Base-by-base conservation (phyloP, 2,797 vertebrate species). In the Pagetopsis macropterus region DNA sequence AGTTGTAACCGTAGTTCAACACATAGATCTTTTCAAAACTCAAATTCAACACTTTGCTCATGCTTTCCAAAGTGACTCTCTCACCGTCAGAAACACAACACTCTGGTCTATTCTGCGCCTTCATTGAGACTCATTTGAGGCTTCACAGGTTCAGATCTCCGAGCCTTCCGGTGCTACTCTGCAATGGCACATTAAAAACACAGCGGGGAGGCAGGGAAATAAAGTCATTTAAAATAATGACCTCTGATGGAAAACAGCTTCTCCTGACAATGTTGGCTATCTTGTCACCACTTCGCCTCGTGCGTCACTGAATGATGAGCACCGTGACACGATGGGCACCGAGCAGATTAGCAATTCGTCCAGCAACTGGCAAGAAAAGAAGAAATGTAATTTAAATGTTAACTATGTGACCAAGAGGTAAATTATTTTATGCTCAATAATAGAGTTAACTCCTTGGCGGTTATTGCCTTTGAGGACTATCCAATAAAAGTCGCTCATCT, bases 151-250 rank as follows among this genome's bases (percentile, higher is more conserved):
- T 85, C 66, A 73, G 60, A 76, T 82, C 65, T 79, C 64, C 54
- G 65, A 78, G 66, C 17, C 55, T 80, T 82, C 41, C 79, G 77
- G 78, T 48, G 65, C 48, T 62, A 65, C 55, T 58, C 63, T 50
- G 50, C 65, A 51, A 54, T 51, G 68, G 61, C 21, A 43, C 60
- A 86, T 50, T 78, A 78, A 84, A 75, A 43, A 55, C 75, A 57
- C 78, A 73, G 80, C 55, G 43, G 75, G 49, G 58, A 66, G 70
- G 68, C 0, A 2, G 11, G 54, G 62, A 75, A 66, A 67, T 72
- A 60, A 82, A 72, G 78, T 81, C 66, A 87, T 88, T 84, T 71
- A 81, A 88, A 88, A 86, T 88, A 89, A 87, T 84, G 80, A 86
- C 45, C 67, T 62, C 68, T 82, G 83, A 88, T 65, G 69, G 55